Evolutionary conservation across 2,113 vertebrate genomes (phyloP).

Genomic region (Vanacampus margaritifer): DNA sequence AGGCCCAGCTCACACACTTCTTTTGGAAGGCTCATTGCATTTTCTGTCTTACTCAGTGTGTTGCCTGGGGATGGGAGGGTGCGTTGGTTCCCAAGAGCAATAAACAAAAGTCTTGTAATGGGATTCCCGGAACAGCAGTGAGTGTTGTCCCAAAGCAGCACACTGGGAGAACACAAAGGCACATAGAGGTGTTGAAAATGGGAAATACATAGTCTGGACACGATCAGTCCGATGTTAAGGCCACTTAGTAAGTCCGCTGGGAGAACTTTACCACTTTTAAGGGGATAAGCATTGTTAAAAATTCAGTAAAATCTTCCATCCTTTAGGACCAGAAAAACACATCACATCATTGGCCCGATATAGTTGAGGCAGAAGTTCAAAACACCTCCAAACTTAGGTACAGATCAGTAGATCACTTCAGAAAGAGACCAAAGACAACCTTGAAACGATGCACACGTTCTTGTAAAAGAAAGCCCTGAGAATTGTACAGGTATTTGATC

Average conservation of each 20-base stretch:
- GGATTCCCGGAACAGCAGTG: constrained; percentile 35
- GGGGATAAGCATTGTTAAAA: not conserved
- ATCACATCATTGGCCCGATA: not conserved
- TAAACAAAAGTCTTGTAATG: constrained; percentile 51
- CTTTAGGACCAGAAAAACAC: not conserved
- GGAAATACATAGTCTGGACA: not conserved
- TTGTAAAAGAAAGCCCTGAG: not conserved
- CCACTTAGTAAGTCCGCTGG: not conserved
- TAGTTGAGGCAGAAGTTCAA: not conserved
- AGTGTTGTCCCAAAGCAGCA: constrained; percentile 10
- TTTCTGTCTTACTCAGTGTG: not conserved
- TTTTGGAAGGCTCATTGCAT: constrained; percentile 33
- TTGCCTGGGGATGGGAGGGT: constrained; percentile 14
- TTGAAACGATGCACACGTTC: no score
- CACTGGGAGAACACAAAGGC: constrained; percentile 2
- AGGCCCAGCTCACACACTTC: constrained; percentile 9
- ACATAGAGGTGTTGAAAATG: not conserved
- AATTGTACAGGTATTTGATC: not conserved
- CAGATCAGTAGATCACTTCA: not conserved
- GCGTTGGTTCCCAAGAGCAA: constrained; percentile 32
- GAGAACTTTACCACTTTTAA: not conserved
- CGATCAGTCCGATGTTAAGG: not conserved
- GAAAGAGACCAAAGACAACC: no score
- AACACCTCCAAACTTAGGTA: not conserved
- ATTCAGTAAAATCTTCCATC: not conserved